Base-by-base conservation (phyloP, 1,140 invertebrate species). In the Polypedilum pembai region DNA sequence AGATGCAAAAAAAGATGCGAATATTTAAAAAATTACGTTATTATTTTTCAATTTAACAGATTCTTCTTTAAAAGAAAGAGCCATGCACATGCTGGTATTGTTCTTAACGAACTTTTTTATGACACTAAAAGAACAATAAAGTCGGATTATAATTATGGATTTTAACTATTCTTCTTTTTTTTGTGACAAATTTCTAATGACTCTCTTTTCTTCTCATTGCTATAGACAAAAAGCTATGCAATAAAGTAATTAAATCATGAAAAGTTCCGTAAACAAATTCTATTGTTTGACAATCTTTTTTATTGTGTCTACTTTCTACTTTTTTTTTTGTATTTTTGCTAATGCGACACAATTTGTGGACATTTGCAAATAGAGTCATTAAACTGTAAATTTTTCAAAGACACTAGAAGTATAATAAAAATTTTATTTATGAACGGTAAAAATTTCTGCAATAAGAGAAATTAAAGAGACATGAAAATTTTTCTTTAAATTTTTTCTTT, bases 191-290 rank as follows among this genome's bases (percentile, higher is more conserved):
- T 56, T 56, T 56, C 10, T 56, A 15, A 12, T 56, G 3, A n/a
- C 10, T 8, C 45, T 56, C 10, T 56, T 45, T 45, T 45, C 41
- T 45, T 45, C 1, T 45, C 41, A 12, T 45, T 45, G 8, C 1
- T 45, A 2, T 45, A 8, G 41, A 12, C 41, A 45, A 12, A n/a
- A 12, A 56, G 45, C 15, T 15, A 3, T 33, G n/a, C 45, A 15
- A 56, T 56, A 56, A 56, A 56, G 10, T 56, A 56, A 56, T 56
- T 56, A 56, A 56, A 56, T 56, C 45, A 56, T 56, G 45, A 56
- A 56, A 33, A 56, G 12, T 56, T 56, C 45, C 45, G 45, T 56
- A 56, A 56, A 56, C 45, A 56, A 56, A 56, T 56, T 12, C 45
- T n/a, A 56, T 56, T 56, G 45, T 56, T 33, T 33, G 24, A 33